phyloP scores from a whole-genome alignment of 2,888 invertebrate species.

The Cheilosia vernalis region DNA sequence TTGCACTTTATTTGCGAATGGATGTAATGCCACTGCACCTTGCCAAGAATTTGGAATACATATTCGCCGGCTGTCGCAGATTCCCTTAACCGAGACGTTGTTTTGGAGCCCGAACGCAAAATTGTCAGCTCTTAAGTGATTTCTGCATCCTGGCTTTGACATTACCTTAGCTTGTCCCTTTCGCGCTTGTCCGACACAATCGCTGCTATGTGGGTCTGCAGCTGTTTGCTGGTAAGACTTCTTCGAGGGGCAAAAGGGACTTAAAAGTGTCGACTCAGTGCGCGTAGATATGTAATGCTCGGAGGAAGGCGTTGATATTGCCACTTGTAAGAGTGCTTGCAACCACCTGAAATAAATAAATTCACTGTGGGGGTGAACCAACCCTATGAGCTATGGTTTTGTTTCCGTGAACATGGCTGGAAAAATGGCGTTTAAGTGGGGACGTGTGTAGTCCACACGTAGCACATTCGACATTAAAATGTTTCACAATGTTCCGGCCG shows the following conservation, averaged over 20 bases:
- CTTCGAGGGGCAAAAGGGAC: constrained; percentile 5
- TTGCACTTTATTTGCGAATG: constrained; percentile 49
- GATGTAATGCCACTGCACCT: constrained; percentile 56
- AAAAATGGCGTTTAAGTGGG: constrained; percentile 65
- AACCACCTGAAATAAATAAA: constrained; percentile 68
- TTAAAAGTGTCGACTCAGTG: constrained; percentile 15
- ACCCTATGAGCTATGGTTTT: not conserved
- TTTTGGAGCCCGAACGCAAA: constrained; percentile 3
- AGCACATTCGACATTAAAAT: constrained; percentile 65
- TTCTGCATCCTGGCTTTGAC: constrained; percentile 25
- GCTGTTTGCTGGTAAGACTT: constrained; percentile 14
- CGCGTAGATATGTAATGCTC: not conserved
- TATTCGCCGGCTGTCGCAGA: constrained; percentile 22
- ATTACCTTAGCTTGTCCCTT: constrained; percentile 39
- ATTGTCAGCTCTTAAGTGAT: constrained; percentile 39
- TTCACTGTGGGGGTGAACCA: constrained; percentile 16
- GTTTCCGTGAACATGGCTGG: constrained; percentile 45
- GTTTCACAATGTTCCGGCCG: constrained; percentile 55
- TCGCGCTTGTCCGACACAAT: constrained; percentile 33
- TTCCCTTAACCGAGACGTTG: constrained; percentile 36
- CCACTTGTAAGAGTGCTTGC: constrained; percentile 51
- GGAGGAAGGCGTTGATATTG: constrained; percentile 31
- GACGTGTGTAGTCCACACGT: constrained; percentile 67
- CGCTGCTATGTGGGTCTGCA: constrained; percentile 9
- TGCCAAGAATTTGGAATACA: constrained; percentile 28